Conservation (phyloP, 1,140 invertebrate genomes). For the Dysdera silvatica region DNA sequence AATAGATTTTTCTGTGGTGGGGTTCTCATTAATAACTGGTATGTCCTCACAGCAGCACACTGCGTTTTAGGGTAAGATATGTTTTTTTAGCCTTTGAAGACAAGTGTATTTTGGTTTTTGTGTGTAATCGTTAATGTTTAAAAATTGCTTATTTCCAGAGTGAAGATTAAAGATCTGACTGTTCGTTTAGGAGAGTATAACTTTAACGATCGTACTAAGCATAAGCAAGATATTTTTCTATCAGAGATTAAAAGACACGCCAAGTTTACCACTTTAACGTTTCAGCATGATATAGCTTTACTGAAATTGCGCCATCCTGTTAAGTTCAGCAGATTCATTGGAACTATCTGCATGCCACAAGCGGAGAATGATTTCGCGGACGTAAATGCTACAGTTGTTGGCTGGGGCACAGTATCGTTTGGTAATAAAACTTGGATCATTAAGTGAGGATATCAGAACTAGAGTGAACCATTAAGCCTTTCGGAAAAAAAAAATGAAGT, state of each 20-base stretch:
- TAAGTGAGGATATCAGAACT: not conserved
- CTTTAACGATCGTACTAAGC: constrained; percentile 32
- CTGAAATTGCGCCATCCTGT: constrained; percentile 35
- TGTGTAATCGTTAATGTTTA: not conserved
- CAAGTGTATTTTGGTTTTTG: not conserved
- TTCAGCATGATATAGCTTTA: constrained; percentile 41
- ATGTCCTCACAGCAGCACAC: constrained; percentile 61
- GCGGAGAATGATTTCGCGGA: constrained; percentile 12
- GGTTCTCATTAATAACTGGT: constrained; percentile 52
- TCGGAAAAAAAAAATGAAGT: not conserved
- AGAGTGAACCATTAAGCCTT: not conserved
- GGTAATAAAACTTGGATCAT: constrained; percentile 21
- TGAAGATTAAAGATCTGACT: constrained; percentile 32
- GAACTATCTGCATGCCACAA: constrained; percentile 37
- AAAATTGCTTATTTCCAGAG: constrained; percentile 27
- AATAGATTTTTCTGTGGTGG: constrained; percentile 55
- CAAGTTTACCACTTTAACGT: constrained; percentile 33
- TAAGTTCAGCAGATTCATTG: constrained; percentile 35
- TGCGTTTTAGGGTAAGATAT: constrained; percentile 41
- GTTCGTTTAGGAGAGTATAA: constrained; percentile 38
- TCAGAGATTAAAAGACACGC: constrained; percentile 29
- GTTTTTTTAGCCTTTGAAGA: not conserved
- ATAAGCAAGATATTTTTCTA: constrained; percentile 31
- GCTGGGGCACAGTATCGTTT: constrained; percentile 56
- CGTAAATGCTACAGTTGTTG: constrained; percentile 47